Conservation (phyloP, 2,113 vertebrate genomes). For the Ammodytes marinus region DNA sequence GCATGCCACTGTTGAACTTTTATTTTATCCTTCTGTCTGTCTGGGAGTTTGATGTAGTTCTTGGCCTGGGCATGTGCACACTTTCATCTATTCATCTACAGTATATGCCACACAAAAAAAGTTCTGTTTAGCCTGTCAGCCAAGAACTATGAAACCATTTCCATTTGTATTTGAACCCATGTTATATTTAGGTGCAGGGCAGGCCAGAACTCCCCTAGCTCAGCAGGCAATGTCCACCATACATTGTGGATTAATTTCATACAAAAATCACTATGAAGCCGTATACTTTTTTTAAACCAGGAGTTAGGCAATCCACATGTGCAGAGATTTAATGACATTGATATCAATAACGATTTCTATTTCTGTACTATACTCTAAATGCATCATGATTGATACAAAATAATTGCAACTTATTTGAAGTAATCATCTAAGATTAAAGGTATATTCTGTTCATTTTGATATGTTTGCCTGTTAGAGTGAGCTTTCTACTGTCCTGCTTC, state of each 20-base stretch:
- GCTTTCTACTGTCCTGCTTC: not conserved
- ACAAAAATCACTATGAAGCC: not conserved
- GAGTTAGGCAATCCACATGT: not conserved
- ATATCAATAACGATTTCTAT: not conserved
- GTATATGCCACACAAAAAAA: not conserved
- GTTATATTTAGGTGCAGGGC: not conserved
- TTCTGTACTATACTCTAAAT: not conserved
- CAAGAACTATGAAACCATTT: constrained; percentile 6
- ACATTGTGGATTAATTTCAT: not conserved
- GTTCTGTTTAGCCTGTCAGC: not conserved
- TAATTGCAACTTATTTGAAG: not conserved
- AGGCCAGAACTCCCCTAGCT: not conserved
- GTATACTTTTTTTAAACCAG: not conserved
- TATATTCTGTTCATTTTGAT: not conserved
- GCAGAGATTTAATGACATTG: not conserved
- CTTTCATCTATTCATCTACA: not conserved
- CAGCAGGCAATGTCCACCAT: not conserved
- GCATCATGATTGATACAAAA: not conserved
- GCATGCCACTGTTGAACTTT: not conserved
- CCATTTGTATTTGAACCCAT: constrained; percentile 5
- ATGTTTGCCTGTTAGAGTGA: not conserved
- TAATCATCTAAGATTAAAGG: not conserved
- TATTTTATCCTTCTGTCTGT: constrained; percentile 7
- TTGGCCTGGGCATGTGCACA: not conserved
- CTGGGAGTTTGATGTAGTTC: not conserved